Evolutionary conservation across 2,797 vertebrate genomes (phyloP).

Genomic region (Macropodus opercularis): DNA sequence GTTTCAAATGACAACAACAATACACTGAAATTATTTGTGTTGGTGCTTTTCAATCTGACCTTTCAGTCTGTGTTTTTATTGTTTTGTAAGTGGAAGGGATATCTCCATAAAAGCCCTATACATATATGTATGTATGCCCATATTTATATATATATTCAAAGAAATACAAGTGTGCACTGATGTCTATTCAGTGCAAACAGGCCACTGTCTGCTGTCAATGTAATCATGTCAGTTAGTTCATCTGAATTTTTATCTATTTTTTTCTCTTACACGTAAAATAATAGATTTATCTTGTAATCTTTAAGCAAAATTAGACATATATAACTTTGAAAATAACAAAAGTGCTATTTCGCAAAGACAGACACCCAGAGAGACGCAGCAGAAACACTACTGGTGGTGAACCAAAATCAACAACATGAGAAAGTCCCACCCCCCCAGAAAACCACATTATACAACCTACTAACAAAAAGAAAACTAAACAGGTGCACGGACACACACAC

Average conservation of each 20-base stretch:
- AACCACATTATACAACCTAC: conserved; percentile 67
- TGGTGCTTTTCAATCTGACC: conserved; percentile 61
- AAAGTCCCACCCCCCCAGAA: conserved; percentile 53
- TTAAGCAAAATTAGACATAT: conserved; percentile 89
- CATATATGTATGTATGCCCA: conserved; percentile 86
- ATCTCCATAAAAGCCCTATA: conserved; percentile 86
- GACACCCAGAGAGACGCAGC: conserved; percentile 83
- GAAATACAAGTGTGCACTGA: conserved; percentile 84
- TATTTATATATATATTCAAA: conserved; percentile 87
- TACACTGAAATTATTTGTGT: conserved; percentile 62
- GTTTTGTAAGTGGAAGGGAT: conserved; percentile 58
- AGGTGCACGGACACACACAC: conserved; percentile 52
- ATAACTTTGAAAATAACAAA: conserved; percentile 84
- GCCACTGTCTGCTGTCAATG: conserved; percentile 84
- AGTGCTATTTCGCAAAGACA: conserved; percentile 85
- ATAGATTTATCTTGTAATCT: conserved; percentile 86
- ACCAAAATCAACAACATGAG: conserved; percentile 78
- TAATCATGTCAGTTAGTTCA: conserved; percentile 88
- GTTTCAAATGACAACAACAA: conserved; percentile 66
- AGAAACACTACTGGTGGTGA: conserved; percentile 80
- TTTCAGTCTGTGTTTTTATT: conserved; percentile 52
- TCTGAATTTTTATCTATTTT: conserved; percentile 85
- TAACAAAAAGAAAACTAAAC: conserved; percentile 59
- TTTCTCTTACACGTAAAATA: conserved; percentile 86
- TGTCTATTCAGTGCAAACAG: conserved; percentile 83